Percentiles rank a stretch among this genome's conserved stretches.
Evolutionary conservation across 2,888 invertebrate species (phyloP).

Genomic region (Pristionchus japonicus): DNA sequence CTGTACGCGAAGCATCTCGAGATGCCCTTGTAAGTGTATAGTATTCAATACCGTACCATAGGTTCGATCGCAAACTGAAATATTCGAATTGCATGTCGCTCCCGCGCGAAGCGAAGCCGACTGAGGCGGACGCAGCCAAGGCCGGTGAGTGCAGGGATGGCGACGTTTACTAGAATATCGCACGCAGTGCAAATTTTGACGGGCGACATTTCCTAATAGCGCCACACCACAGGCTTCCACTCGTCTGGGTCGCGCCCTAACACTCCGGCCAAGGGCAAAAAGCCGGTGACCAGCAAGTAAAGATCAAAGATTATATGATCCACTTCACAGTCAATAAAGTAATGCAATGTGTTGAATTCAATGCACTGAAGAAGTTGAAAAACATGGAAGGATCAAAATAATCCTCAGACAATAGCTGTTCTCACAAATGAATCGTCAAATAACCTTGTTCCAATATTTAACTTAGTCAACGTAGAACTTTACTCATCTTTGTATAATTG

Average conservation of each 20-base stretch:
- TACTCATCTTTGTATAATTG: too few species aligned
- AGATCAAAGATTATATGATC: too few species aligned
- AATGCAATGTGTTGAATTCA: too few species aligned
- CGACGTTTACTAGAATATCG: neutral
- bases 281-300: neutral
- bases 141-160: slow-evolving; percentile 18
- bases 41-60: neutral
- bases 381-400: too few species aligned
- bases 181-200: neutral
- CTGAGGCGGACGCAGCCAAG: neutral
- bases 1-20: slow-evolving; percentile 41
- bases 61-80: neutral
- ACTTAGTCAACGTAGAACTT: too few species aligned
- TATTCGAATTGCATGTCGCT: slow-evolving; percentile 1
- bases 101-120: slow-evolving; percentile 26
- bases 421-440: too few species aligned
- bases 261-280: neutral
- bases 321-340: too few species aligned
- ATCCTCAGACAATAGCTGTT: too few species aligned
- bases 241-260: slow-evolving; percentile 37
- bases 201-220: neutral
- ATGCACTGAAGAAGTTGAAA: too few species aligned
- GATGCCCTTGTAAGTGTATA: slow-evolving; percentile 35
- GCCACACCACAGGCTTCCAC: neutral
- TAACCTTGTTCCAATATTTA: too few species aligned